phyloP scores from a whole-genome alignment of 1,140 invertebrate genomes.

The Nixonia krombeini region DNA sequence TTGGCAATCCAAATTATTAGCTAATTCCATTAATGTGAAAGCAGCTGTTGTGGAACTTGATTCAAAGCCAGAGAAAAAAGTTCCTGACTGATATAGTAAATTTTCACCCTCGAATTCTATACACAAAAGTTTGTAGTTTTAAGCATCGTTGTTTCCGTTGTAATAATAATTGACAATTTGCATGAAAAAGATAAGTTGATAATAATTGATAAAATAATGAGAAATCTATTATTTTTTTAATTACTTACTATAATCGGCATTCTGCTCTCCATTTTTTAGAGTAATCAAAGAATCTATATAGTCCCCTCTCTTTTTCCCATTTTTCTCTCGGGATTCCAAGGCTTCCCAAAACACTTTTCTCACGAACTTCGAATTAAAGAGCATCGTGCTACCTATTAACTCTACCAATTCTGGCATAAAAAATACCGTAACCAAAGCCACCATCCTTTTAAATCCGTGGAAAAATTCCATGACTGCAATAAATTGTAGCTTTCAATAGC shows the following conservation, averaged over 20 bases:
- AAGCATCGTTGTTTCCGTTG: too few species aligned
- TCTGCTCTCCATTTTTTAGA: conserved; percentile 58
- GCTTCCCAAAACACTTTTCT: conserved; percentile 62
- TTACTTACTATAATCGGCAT: conserved; percentile 59
- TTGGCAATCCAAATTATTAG: conserved; percentile 51
- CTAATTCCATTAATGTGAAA: conserved; percentile 62
- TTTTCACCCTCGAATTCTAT: conserved; percentile 58
- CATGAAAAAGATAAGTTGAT: too few species aligned
- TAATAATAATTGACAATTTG: too few species aligned
- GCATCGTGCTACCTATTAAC: conserved; percentile 50
- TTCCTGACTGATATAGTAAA: conserved; percentile 48
- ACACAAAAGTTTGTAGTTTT: conserved; percentile 12
- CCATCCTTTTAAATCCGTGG: conserved; percentile 64
- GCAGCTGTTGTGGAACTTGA: conserved; percentile 72
- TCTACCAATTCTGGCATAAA: conserved; percentile 61
- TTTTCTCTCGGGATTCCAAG: conserved; percentile 54
- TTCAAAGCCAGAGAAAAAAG: conserved; percentile 73
- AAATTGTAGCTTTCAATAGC: neutral
- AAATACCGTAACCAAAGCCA: conserved; percentile 57
- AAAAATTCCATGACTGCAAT: conserved; percentile 56
- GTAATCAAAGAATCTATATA: conserved; percentile 63
- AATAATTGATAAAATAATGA: too few species aligned
- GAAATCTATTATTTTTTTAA: too few species aligned
- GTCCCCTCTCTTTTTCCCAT: conserved; percentile 58
- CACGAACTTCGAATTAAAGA: conserved; percentile 52